Evolutionary conservation across 2,113 vertebrate species (phyloP).

Genomic region (Neogale vison): DNA sequence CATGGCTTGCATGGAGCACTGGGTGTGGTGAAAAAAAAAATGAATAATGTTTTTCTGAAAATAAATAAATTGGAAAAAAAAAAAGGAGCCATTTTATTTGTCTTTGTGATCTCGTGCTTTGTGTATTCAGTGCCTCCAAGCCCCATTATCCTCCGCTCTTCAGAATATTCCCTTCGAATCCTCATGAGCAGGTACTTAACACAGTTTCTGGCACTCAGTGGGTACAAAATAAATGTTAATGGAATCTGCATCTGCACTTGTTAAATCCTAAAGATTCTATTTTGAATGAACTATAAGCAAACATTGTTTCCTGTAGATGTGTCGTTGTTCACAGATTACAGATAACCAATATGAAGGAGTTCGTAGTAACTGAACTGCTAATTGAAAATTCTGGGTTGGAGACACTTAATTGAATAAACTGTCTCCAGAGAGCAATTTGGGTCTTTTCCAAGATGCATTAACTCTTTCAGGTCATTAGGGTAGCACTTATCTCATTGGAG

Average conservation of each 20-base stretch:
- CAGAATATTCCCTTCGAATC: not conserved
- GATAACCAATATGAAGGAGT: conserved; percentile 50
- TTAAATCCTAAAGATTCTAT: conserved; percentile 32
- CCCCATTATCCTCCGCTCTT: not conserved
- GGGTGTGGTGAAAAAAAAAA: too few relatives aligned
- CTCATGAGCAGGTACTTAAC: not conserved
- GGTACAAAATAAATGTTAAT: not conserved
- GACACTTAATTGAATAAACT: conserved; percentile 71
- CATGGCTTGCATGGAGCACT: too few relatives aligned
- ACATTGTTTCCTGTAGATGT: not conserved
- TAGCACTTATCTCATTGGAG: conserved; percentile 70
- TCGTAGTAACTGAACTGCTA: conserved; percentile 65
- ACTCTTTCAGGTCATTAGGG: conserved; percentile 75
- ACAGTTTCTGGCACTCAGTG: not conserved
- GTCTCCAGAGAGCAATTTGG: conserved; percentile 69
- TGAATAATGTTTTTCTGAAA: too few relatives aligned
- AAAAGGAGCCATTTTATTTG: not conserved
- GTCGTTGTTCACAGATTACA: conserved; percentile 23
- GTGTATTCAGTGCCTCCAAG: not conserved
- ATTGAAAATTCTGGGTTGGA: conserved; percentile 69
- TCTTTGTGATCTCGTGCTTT: not conserved
- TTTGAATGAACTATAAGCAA: conserved; percentile 47
- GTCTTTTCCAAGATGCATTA: conserved; percentile 73
- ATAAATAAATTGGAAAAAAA: too few relatives aligned
- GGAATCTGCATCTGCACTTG: not conserved